Conservation (phyloP, 2,888 invertebrate species). For the Osmoderma eremita region DNA sequence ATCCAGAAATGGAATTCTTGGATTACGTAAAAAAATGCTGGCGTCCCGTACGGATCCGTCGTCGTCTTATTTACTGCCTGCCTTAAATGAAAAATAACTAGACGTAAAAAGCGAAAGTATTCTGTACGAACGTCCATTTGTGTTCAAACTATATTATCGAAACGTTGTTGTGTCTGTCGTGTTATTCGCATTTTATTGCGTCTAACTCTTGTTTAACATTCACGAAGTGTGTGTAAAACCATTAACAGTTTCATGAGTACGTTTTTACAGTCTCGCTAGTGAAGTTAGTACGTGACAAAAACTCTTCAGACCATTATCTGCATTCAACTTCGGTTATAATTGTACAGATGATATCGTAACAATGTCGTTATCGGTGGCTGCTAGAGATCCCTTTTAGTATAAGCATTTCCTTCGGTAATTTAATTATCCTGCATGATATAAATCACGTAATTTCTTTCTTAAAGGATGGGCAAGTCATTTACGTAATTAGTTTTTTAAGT, state of each 20-base stretch:
- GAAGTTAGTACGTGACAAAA: slow-evolving; percentile 48
- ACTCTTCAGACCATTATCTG: slow-evolving; percentile 48
- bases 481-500: slow-evolving; percentile 24
- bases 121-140: slow-evolving; percentile 35
- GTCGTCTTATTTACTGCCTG: slow-evolving; percentile 23
- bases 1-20: slow-evolving; percentile 25
- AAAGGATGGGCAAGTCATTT: slow-evolving; percentile 7
- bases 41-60: slow-evolving; percentile 14
- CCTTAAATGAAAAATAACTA: slow-evolving; percentile 33
- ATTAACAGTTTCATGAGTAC: slow-evolving; percentile 60
- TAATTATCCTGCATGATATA: slow-evolving; percentile 19
- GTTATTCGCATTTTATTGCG: slow-evolving; percentile 54
- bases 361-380: neutral
- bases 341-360: slow-evolving; percentile 42
- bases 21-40: slow-evolving; percentile 31
- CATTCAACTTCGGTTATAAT: slow-evolving; percentile 46
- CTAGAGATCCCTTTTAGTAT: slow-evolving; percentile 2
- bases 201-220: slow-evolving; percentile 59
- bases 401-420: neutral
- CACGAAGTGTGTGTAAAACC: slow-evolving; percentile 60
- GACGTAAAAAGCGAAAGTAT: slow-evolving; percentile 37
- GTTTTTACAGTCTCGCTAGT: slow-evolving; percentile 55
- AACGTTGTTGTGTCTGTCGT: slow-evolving; percentile 47
- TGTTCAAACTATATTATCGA: slow-evolving; percentile 42
- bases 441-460: slow-evolving; percentile 20